Percentiles rank a stretch among this genome's conserved stretches.
Conservation (phyloP, 2,888 invertebrate species). For the Lymantria monacha region DNA sequence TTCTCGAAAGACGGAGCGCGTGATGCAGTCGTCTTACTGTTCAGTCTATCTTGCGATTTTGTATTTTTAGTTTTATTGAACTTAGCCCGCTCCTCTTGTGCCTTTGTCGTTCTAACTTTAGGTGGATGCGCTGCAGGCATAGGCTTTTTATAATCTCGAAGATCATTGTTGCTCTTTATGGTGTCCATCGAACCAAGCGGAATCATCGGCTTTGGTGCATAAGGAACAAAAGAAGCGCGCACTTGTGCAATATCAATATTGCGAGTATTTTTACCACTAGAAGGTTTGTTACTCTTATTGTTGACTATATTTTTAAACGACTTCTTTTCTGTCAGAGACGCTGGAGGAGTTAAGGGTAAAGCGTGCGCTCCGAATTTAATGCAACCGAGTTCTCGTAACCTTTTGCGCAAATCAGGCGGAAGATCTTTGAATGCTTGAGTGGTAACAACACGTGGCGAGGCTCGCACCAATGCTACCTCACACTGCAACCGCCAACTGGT, state of each 20-base stretch:
- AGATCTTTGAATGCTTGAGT: slow-evolving; percentile 61
- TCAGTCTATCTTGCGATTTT: slow-evolving; percentile 42
- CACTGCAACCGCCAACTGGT: slow-evolving; percentile 55
- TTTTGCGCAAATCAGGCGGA: slow-evolving; percentile 57
- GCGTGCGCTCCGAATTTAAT: slow-evolving; percentile 51
- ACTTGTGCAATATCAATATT: slow-evolving; percentile 61
- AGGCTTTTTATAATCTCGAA: slow-evolving; percentile 37
- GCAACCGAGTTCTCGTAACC: slow-evolving; percentile 59
- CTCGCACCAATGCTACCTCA: slow-evolving; percentile 57
- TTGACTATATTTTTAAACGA: slow-evolving; percentile 21
- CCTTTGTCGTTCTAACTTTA: slow-evolving; percentile 65
- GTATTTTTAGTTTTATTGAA: slow-evolving; percentile 59
- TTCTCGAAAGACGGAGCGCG: slow-evolving; percentile 43
- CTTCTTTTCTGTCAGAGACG: slow-evolving; percentile 37
- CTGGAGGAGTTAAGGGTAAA: slow-evolving; percentile 23
- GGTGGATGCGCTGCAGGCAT: slow-evolving; percentile 36
- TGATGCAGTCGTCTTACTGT: slow-evolving; percentile 19
- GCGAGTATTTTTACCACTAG: slow-evolving; percentile 29
- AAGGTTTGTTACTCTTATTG: slow-evolving; percentile 26
- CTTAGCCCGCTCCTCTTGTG: slow-evolving; percentile 68
- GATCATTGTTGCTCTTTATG: slow-evolving; percentile 34
- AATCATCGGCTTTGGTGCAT: slow-evolving; percentile 47
- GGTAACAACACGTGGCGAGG: slow-evolving; percentile 54
- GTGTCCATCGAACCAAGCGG: slow-evolving; percentile 33
- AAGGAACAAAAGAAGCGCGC: slow-evolving; percentile 62